Evolutionary conservation across 2,888 invertebrate genomes (phyloP).

Genomic region (Hirtodrosophila alboralis): DNA sequence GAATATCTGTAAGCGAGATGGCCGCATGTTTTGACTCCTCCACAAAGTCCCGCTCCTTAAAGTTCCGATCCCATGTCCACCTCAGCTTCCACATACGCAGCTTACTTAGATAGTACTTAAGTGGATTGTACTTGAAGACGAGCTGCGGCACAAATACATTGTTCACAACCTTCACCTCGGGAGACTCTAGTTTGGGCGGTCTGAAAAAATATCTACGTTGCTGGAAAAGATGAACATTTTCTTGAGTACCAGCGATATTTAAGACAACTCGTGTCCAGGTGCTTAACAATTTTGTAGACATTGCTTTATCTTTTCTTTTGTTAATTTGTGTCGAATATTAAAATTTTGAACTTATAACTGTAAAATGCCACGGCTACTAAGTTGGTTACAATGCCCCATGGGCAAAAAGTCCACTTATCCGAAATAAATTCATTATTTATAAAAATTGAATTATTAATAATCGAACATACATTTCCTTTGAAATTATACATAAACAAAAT

Average conservation of each 20-base stretch:
- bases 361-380: slow-evolving; percentile 25
- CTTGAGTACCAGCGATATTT: not conserved
- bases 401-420: too few species aligned
- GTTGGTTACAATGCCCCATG: slow-evolving; percentile 84
- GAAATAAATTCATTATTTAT: too few species aligned
- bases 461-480: too few species aligned
- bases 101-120: slow-evolving; percentile 55
- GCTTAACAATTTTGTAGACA: slow-evolving; percentile 42
- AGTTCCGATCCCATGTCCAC: slow-evolving; percentile 56
- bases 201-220: slow-evolving; percentile 24
- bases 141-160: slow-evolving; percentile 39
- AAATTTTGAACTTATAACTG: slow-evolving; percentile 14
- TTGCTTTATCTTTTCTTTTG: slow-evolving; percentile 9
- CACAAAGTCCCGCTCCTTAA: slow-evolving; percentile 39
- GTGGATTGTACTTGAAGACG: slow-evolving; percentile 37
- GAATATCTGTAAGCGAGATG: slow-evolving; percentile 36
- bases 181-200: slow-evolving; percentile 22
- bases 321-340: slow-evolving; percentile 6
- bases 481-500: too few species aligned
- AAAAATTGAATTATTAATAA: too few species aligned
- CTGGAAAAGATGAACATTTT: slow-evolving; percentile 3
- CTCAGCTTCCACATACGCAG: slow-evolving; percentile 47
- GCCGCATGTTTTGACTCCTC: slow-evolving; percentile 48
- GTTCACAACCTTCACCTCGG: slow-evolving; percentile 24
- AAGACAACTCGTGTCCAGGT: not conserved